These are phyloP conservation scores for Lycaena phlaeas DNA, from an alignment of 2,888 invertebrate species.

Conservation along the genomic window DNA sequence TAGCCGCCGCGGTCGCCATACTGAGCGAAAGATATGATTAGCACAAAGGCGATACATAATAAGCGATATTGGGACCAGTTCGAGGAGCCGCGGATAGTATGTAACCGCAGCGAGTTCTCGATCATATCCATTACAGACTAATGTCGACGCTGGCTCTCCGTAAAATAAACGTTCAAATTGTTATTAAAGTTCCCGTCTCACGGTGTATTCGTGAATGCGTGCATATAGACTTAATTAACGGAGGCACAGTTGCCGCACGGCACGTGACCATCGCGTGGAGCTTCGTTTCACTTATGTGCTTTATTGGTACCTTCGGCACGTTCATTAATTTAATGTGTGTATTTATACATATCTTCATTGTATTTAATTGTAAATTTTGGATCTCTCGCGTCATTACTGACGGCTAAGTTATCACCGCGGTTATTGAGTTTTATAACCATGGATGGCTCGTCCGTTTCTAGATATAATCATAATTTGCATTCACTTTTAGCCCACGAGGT, in stretches of 20 bases:
- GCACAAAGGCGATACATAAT: conserved; percentile 67
- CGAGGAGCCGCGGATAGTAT: conserved; percentile 51
- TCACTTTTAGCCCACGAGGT: conserved; percentile 8
- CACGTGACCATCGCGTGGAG: conserved; percentile 29
- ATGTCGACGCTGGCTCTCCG: conserved; percentile 21
- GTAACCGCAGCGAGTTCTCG: conserved; percentile 51
- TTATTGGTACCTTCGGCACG: conserved; percentile 17
- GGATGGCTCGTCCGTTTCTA: background rate
- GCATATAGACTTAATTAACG: conserved; percentile 29
- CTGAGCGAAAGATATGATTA: conserved; percentile 68
- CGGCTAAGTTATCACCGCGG: background rate
- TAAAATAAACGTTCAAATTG: background rate
- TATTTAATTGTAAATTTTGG: background rate
- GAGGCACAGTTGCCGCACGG: conserved; percentile 25
- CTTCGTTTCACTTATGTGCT: conserved; percentile 18
- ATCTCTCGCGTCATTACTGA: background rate
- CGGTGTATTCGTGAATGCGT: conserved; percentile 6
- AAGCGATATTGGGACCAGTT: conserved; percentile 67
- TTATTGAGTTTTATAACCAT: conserved; percentile 3
- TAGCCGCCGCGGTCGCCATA: conserved; percentile 56
- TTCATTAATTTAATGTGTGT: conserved; percentile 4
- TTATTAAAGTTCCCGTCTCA: background rate
- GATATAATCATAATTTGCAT: conserved; percentile 10
- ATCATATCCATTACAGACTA: conserved; percentile 48
- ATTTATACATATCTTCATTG: background rate